Conservation (phyloP, 2,888 invertebrate genomes). For the Rhopalosiphum nymphaeae region DNA sequence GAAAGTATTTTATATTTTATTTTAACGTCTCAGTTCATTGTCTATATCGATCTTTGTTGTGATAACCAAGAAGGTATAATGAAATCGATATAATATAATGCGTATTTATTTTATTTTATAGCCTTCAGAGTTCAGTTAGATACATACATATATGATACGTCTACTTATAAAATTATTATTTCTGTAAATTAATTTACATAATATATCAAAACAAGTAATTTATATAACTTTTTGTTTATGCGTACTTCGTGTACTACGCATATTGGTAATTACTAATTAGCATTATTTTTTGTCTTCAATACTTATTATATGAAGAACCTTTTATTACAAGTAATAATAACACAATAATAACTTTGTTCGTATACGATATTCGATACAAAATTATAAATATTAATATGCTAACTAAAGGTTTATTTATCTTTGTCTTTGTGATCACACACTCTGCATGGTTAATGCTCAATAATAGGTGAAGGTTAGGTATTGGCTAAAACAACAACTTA, state of each 20-base stretch:
- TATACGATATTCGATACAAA: not conserved
- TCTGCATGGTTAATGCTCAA: not conserved
- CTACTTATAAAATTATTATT: slow-evolving; percentile 1
- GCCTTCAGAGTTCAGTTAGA: not conserved
- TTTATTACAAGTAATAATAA: slow-evolving; percentile 4
- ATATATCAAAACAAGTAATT: not conserved
- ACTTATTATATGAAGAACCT: not conserved
- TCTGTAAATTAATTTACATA: not conserved
- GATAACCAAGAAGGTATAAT: not conserved
- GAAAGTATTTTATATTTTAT: not conserved
- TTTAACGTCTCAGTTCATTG: not conserved
- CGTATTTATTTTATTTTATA: slow-evolving; percentile 1
- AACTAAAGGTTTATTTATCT: slow-evolving; percentile 24
- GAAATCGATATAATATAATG: not conserved
- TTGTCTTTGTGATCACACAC: slow-evolving; percentile 18
- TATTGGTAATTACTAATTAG: not conserved
- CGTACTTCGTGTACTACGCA: slow-evolving; percentile 3
- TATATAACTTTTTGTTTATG: not conserved
- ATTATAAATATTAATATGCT: not conserved
- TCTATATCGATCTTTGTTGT: not conserved
- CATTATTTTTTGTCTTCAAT: not conserved
- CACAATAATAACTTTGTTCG: not conserved
- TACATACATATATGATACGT: not conserved
- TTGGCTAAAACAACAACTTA: slow-evolving; percentile 1
- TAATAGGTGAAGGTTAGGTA: slow-evolving; percentile 41